Percentiles rank a stretch among this genome's conserved stretches.
Evolutionary conservation across 2,113 vertebrate genomes (phyloP).

Genomic region (Excalfactoria chinensis): DNA sequence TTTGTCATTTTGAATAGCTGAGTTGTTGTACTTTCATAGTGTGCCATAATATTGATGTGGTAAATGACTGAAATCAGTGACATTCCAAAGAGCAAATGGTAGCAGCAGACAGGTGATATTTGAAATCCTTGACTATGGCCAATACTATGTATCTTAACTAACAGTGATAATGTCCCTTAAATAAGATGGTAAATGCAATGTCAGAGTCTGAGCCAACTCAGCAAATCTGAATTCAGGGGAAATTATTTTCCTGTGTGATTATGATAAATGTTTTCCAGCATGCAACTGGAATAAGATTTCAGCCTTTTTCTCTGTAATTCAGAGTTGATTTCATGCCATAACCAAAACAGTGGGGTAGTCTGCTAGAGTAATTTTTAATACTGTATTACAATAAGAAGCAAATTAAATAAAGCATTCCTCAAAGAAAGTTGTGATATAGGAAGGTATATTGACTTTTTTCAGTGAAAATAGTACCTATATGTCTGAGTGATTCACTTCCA

Average conservation of each 20-base stretch:
- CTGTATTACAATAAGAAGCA: not conserved
- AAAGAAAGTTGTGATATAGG: not conserved
- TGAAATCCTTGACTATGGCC: not conserved
- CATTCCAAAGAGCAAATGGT: not conserved
- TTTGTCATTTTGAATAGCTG: slow-evolving; percentile 1
- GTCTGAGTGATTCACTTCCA: not conserved
- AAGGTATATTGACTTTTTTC: not conserved
- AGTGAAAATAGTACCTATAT: not conserved
- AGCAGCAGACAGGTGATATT: not conserved
- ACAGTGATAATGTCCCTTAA: not conserved
- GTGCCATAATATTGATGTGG: not conserved
- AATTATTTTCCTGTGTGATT: not conserved
- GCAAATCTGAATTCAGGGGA: not conserved
- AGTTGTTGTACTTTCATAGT: not conserved
- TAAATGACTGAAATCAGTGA: not conserved
- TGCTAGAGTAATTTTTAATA: not conserved
- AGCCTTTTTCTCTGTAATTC: not conserved
- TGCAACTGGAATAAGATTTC: not conserved
- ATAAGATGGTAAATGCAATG: not conserved
- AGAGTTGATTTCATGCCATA: not conserved
- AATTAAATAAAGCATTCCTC: not conserved
- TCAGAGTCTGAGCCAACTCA: not conserved
- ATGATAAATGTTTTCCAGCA: not conserved
- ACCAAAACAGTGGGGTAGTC: not conserved
- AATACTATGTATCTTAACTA: not conserved